Evolutionary conservation across 1,140 invertebrate species (phyloP).

Genomic region (Arion vulgaris): DNA sequence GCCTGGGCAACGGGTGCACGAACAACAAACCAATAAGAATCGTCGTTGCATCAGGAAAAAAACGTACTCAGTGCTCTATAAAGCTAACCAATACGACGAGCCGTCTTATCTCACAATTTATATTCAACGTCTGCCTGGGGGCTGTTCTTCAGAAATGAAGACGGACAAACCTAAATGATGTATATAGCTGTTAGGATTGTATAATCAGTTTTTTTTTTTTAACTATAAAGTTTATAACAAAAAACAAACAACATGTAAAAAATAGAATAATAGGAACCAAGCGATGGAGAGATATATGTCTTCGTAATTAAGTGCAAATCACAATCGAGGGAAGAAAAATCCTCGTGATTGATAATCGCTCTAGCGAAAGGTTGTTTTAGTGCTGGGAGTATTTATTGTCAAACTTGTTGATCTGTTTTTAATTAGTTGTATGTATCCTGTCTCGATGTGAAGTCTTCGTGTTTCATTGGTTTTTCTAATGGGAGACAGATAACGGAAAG

Average conservation of each 20-base stretch:
- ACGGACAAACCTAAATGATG: not conserved
- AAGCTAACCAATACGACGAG: not conserved
- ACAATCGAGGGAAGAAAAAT: no score
- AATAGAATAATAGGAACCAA: not conserved
- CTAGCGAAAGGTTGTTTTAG: not conserved
- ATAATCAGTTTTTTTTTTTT: not conserved
- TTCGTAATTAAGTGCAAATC: constrained; percentile 10
- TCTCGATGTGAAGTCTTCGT: not conserved
- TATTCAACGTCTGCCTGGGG: not conserved
- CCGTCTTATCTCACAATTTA: not conserved
- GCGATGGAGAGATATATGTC: not conserved
- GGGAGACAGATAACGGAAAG: no score
- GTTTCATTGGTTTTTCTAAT: not conserved
- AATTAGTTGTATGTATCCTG: not conserved
- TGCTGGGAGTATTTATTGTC: not conserved
- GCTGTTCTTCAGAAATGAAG: not conserved
- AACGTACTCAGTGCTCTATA: not conserved
- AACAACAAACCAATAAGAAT: not conserved
- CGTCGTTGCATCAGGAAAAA: not conserved
- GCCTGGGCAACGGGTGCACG: not conserved
- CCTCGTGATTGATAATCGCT: not conserved
- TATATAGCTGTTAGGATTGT: not conserved
- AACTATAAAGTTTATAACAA: not conserved
- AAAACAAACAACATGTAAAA: not conserved
- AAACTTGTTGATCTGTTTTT: not conserved